Percentiles rank a stretch among this genome's conserved stretches.
These are phyloP conservation scores for Melitaea athalia DNA, from an alignment of 2,888 invertebrate species.

Conservation along the genomic window DNA sequence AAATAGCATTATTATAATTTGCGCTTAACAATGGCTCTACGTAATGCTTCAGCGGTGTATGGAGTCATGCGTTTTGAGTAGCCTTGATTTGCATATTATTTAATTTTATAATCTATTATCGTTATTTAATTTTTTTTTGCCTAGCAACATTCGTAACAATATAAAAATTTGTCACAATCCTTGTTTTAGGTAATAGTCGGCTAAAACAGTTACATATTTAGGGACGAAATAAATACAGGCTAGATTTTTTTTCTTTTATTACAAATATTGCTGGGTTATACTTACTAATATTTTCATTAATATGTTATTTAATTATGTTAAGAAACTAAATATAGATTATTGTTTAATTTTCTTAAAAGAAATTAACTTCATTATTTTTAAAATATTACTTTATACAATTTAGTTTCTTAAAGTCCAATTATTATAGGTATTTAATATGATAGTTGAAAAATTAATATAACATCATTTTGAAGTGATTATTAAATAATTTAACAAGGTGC, in stretches of 20 bases:
- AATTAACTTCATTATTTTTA: background rate
- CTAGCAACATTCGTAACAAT: conserved; percentile 17
- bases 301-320: conserved; percentile 35
- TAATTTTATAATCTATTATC: conserved; percentile 41
- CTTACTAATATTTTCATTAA: conserved; percentile 39
- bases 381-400: conserved; percentile 12
- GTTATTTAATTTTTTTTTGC: conserved; percentile 28
- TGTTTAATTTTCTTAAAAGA: background rate
- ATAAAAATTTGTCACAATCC: background rate
- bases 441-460: conserved; percentile 11
- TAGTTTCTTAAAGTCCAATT: conserved; percentile 19
- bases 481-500: conserved; percentile 32
- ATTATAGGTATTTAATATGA: conserved; percentile 5
- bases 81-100: conserved; percentile 56
- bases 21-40: conserved; percentile 50
- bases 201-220: background rate
- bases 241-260: background rate
- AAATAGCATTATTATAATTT: conserved; percentile 30
- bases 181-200: background rate
- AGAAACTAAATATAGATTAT: conserved; percentile 36
- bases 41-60: conserved; percentile 68
- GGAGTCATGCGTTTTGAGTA: conserved; percentile 54
- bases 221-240: background rate
- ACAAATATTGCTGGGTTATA: conserved; percentile 33
- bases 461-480: conserved; percentile 24